These are phyloP conservation scores for Empidonax traillii DNA, from an alignment of 2,113 vertebrate species.

Conservation along the genomic window DNA sequence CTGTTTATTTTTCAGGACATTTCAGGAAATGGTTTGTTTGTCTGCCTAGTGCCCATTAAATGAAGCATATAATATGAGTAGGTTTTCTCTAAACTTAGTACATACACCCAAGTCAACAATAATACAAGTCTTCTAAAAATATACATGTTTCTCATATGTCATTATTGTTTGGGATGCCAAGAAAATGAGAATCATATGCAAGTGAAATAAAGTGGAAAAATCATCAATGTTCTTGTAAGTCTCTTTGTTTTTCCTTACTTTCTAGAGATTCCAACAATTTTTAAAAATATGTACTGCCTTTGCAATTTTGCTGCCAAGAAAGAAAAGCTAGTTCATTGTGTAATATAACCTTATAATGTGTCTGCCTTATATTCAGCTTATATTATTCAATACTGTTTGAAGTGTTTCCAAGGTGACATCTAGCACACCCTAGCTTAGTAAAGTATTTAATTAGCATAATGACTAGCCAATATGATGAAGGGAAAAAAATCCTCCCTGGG, in stretches of 20 bases:
- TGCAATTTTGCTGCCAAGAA: slow-evolving; percentile 47
- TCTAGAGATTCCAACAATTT: slow-evolving; percentile 43
- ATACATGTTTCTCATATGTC: slow-evolving; percentile 3
- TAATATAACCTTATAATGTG: slow-evolving; percentile 12
- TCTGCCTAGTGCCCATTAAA: slow-evolving; percentile 17
- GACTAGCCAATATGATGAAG: slow-evolving; percentile 36
- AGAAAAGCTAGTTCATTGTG: slow-evolving; percentile 32
- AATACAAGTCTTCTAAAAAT: slow-evolving; percentile 59
- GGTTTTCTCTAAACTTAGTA: slow-evolving; percentile 20
- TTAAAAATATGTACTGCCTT: slow-evolving; percentile 12
- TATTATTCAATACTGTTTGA: slow-evolving; percentile 40
- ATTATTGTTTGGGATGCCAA: slow-evolving; percentile 21
- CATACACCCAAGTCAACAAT: slow-evolving; percentile 7
- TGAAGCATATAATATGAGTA: not conserved
- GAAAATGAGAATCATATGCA: slow-evolving; percentile 36
- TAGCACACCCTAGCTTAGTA: slow-evolving; percentile 18
- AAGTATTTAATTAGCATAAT: slow-evolving; percentile 69
- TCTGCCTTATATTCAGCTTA: not conserved
- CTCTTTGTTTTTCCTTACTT: not conserved
- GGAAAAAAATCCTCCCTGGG: slow-evolving; percentile 8
- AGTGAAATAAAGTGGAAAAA: slow-evolving; percentile 54
- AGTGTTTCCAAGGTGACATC: slow-evolving; percentile 59
- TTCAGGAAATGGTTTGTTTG: slow-evolving; percentile 52
- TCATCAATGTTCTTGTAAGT: not conserved
- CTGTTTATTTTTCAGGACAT: slow-evolving; percentile 42